Evolutionary conservation across 1,140 invertebrate species (phyloP).

Genomic region (Leptinotarsa lineolata): DNA sequence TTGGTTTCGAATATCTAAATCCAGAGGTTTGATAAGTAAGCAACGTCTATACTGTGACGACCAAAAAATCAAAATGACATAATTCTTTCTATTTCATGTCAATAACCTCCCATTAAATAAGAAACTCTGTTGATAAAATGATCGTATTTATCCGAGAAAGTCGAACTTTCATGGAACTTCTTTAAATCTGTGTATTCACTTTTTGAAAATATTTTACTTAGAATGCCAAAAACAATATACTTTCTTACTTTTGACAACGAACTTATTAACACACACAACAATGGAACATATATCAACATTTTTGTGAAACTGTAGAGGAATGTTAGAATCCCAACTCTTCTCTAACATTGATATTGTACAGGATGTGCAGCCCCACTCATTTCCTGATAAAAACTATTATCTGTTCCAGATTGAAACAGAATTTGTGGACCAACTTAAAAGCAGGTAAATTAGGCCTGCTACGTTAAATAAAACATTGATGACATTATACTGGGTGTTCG

Average conservation of each 20-base stretch:
- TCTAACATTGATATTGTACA: slow-evolving; percentile 38
- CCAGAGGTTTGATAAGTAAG: too few relatives aligned
- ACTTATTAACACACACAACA: slow-evolving; percentile 12
- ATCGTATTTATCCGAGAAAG: neutral
- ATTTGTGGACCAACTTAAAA: neutral
- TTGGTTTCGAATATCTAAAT: too few relatives aligned
- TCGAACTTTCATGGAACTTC: neutral
- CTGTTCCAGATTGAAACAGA: slow-evolving; percentile 1
- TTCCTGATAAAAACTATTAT: slow-evolving; percentile 36
- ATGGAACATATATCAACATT: slow-evolving; percentile 24
- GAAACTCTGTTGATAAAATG: neutral
- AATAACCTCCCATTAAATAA: too few relatives aligned
- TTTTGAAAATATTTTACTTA: too few relatives aligned
- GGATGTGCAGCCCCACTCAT: slow-evolving; percentile 47
- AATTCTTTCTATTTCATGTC: too few relatives aligned
- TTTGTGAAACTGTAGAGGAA: slow-evolving; percentile 23
- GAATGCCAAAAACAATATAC: too few relatives aligned
- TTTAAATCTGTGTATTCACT: neutral
- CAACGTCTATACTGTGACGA: too few relatives aligned
- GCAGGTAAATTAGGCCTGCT: neutral
- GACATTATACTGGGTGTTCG: too few relatives aligned
- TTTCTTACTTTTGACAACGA: slow-evolving; percentile 7
- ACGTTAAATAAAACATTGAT: too few relatives aligned
- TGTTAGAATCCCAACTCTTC: slow-evolving; percentile 1
- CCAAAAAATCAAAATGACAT: too few relatives aligned